phyloP scores from a whole-genome alignment of 2,797 vertebrate genomes.

The Galaxias olidus region DNA sequence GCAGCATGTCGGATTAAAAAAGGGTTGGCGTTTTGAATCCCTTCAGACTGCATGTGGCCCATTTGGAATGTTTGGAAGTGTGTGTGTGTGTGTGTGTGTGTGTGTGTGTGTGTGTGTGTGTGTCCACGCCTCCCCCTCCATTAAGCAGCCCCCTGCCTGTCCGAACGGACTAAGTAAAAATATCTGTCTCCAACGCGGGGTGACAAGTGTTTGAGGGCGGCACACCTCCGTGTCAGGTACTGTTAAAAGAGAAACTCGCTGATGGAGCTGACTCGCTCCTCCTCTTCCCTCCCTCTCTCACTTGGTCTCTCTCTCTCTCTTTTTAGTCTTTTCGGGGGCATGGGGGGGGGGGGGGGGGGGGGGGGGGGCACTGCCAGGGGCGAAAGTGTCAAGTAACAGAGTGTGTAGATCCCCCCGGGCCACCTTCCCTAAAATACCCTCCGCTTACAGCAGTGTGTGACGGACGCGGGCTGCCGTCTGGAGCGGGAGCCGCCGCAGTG shows the following conservation, averaged over 20 bases:
- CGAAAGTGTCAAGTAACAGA: too few species aligned
- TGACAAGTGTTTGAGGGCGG: constrained; percentile 46
- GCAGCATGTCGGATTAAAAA: too few species aligned
- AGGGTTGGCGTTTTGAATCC: too few species aligned
- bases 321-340: too few species aligned
- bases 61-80: not conserved
- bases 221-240: constrained; percentile 30
- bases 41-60: too few species aligned
- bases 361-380: too few species aligned
- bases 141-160: constrained; percentile 16
- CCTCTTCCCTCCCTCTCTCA: not conserved
- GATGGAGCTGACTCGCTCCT: not conserved
- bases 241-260: constrained; percentile 21
- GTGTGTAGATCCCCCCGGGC: too few species aligned
- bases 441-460: too few species aligned
- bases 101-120: not conserved
- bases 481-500: too few species aligned
- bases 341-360: not conserved
- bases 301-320: not conserved
- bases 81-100: constrained; percentile 1
- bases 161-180: constrained; percentile 38
- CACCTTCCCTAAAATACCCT: too few species aligned
- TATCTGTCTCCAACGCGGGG: constrained; percentile 41
- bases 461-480: too few species aligned
- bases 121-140: not conserved